phyloP scores from a whole-genome alignment of 2,797 vertebrate genomes.

The Euphonia xanthogaster region DNA sequence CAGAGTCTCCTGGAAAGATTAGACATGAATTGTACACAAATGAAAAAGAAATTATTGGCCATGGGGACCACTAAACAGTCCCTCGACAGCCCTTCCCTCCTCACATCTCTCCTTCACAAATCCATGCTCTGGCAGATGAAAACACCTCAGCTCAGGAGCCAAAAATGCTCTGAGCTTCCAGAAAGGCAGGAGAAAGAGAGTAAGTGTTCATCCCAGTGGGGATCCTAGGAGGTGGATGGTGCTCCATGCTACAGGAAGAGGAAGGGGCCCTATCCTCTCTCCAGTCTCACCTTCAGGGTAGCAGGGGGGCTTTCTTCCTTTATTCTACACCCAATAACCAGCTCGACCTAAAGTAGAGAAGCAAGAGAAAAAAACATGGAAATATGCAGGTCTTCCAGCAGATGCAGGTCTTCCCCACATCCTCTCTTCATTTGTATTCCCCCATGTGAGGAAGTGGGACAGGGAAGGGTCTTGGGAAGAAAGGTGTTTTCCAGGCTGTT shows the following conservation, averaged over 20 bases:
- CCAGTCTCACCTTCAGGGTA: not conserved
- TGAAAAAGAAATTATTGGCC: not conserved
- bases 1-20: not conserved
- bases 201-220: not conserved
- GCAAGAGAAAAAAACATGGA: not conserved
- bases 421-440: not conserved
- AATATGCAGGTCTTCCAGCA: not conserved
- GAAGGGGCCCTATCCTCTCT: not conserved
- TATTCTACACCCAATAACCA: not conserved
- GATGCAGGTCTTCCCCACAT: not conserved
- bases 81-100: not conserved
- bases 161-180: not conserved
- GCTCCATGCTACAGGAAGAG: not conserved
- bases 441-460: rapidly evolving
- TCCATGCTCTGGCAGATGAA: not conserved
- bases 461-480: not conserved
- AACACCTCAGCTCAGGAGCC: not conserved
- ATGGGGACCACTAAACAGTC: not conserved
- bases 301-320: not conserved
- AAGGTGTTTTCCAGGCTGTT: not conserved
- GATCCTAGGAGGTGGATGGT: not conserved
- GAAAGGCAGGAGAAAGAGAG: not conserved
- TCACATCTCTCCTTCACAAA: not conserved
- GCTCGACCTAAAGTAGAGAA: not conserved
- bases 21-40: not conserved